Evolutionary conservation across 2,797 vertebrate species (phyloP), one percentile per base, ranked within the genome.

Genomic region (Taenioides sp.): DNA sequence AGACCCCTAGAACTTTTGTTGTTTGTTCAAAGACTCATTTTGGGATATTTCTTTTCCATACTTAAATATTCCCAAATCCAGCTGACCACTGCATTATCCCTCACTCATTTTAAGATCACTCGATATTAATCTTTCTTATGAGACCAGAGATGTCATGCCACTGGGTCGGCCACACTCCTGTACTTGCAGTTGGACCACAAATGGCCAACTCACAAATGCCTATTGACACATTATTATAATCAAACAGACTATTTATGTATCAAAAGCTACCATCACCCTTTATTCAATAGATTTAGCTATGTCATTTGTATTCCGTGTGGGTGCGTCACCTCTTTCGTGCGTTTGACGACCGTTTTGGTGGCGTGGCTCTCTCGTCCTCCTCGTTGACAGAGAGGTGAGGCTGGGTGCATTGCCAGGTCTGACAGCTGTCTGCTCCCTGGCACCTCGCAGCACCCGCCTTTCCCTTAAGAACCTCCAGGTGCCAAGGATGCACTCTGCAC

Each of bases 391-490:
- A 40, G 63, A 84, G 79, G 78, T 80, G 82, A 86, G 64, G 82
- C 66, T 40, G 65, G 74, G 86, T 80, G 70, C 76, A 65, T 65
- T 54, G 68, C 78, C 79, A 20, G 25, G 70, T 81, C 81, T 88
- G 82, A 87, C 87, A 88, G 86, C 84, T 84, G 85, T 88, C 86
- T 86, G 72, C 74, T 87, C 78, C 40, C 58, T 75, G 74, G 71
- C 80, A 84, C 66, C 72, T 79, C 58, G 78, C 61, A 16, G 69
- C 62, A 55, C 57, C 68, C 61, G 71, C 68, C 64, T 80, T 67
- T 77, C 73, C 81, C 81, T 70, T 20, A 73, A 77, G 75, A 70
- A 61, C 62, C 77, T 34, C 49, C 25, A 61, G 83, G 76, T 80
- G 80, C 71, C 2, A 37, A 71, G 62, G 73, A 77, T 76, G 60